Evolutionary conservation across 2,888 invertebrate genomes (phyloP), one percentile per base, ranked within the genome.

Genomic region (Anodontia alba): DNA sequence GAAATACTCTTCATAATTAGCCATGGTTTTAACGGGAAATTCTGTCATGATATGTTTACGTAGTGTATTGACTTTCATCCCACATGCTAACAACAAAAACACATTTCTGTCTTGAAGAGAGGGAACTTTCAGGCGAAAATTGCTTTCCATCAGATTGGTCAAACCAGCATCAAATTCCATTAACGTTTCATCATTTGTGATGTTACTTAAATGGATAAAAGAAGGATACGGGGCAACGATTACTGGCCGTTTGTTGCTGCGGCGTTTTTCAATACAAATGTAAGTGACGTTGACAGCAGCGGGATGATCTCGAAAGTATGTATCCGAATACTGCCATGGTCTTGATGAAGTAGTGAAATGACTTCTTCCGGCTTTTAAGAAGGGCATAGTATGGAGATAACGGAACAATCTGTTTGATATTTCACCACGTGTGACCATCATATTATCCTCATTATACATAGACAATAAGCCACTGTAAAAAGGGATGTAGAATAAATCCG

Each of bases 221-320:
- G 91, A 88, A 20, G 92, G 92, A 76, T 92, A 92, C 1, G 92
- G 92, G 0, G 86, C 90, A 1, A 90, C 88, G n/a, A 92, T 82
- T 1, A 89, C 73, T 20, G 82, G 77, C 31, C 69, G 42, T 42
- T n/a, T 10, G 20, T 74, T 36, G 42, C 78, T 75, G 17, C 78
- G 43, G 77, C 88, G 86, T 73, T 88, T 84, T 80, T 92, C 92
- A n/a, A 92, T 92, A 0, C 80, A 87, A 2, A 91, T 79, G 54
- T 78, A 90, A 0, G 87, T 86, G 2, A 92, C 76, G 23, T 87
- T 80, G 10, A 68, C 66, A 17, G 84, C 75, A 0, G 81, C 68
- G 17, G 81, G 77, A 49, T 86, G 83, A 17, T 31, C 69, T n/a
- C n/a, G n/a, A n/a, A n/a, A n/a, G n/a, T n/a, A n/a, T n/a, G n/a